phyloP scores from a whole-genome alignment of 2,797 vertebrate genomes.

The Phaenicophaeus curvirostris region DNA sequence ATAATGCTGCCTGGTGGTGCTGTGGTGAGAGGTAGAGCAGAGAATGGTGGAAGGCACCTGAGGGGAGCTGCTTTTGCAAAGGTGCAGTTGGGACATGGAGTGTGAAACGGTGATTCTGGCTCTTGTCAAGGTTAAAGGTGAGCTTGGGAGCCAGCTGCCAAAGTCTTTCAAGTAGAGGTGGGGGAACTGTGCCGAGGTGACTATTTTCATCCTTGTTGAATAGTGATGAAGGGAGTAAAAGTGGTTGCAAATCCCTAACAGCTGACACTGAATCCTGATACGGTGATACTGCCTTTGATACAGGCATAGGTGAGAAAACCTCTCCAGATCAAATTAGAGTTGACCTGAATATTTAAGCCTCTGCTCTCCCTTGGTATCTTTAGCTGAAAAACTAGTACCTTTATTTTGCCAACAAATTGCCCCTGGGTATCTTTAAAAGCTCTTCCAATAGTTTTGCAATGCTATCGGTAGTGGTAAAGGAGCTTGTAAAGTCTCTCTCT shows the following conservation, averaged over 20 bases:
- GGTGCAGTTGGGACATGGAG: not conserved
- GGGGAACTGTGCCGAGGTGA: not conserved
- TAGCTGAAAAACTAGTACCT: not conserved
- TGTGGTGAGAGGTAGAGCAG: not conserved
- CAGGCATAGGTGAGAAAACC: not conserved
- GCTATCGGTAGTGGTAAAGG: not conserved
- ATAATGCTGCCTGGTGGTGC: not conserved
- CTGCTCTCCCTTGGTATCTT: not conserved
- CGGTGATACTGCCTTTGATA: not conserved
- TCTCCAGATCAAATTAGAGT: not conserved
- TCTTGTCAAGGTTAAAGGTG: not conserved
- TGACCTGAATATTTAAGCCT: not conserved
- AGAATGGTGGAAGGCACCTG: not conserved
- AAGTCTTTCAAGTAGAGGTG: not conserved
- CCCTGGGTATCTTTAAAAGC: not conserved
- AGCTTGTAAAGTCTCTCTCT: not conserved
- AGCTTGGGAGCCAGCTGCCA: not conserved
- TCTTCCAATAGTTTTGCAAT: not conserved
- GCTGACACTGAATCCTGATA: slow-evolving; percentile 19
- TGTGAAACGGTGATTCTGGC: not conserved
- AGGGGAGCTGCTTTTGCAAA: not conserved
- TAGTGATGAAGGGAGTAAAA: not conserved
- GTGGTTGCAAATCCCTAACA: not conserved
- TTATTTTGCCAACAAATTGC: not conserved
- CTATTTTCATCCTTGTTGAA: slow-evolving; percentile 11